Percentiles rank a stretch among this genome's conserved stretches.
Conservation (phyloP, 2,797 vertebrate genomes). For the Semotilus atromaculatus region DNA sequence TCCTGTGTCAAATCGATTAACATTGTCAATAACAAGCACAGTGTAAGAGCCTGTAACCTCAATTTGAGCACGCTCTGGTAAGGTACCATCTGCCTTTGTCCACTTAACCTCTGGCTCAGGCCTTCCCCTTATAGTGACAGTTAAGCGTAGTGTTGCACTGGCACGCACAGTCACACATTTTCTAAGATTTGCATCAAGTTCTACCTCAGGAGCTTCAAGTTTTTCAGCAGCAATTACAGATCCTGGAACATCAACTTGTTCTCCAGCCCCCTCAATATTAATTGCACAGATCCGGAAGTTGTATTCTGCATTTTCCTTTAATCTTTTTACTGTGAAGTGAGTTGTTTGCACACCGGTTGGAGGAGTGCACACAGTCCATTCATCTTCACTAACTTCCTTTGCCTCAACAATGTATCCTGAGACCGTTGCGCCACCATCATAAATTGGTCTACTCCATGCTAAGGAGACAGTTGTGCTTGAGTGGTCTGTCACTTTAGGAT, state of each 20-base stretch:
- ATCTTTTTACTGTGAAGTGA: conserved; percentile 86
- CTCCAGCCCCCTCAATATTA: conserved; percentile 91
- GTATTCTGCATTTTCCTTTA: conserved; percentile 92
- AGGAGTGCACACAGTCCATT: conserved; percentile 89
- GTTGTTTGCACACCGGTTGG: conserved; percentile 86
- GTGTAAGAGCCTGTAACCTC: conserved; percentile 91
- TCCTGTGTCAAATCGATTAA: conserved; percentile 94
- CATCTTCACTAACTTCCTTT: conserved; percentile 86
- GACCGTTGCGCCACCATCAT: conserved; percentile 91
- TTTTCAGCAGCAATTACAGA: conserved; percentile 86
- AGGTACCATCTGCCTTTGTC: conserved; percentile 88
- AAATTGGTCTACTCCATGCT: conserved; percentile 93
- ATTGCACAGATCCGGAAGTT: conserved; percentile 92
- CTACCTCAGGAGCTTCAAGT: conserved; percentile 92
- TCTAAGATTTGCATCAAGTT: conserved; percentile 91
- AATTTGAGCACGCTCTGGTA: conserved; percentile 90
- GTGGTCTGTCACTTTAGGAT: conserved; percentile 89
- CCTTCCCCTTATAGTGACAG: conserved; percentile 91
- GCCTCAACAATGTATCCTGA: conserved; percentile 90
- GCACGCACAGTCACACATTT: conserved; percentile 92
- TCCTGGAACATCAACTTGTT: conserved; percentile 84
- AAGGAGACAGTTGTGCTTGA: conserved; percentile 90
- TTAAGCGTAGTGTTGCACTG: conserved; percentile 88
- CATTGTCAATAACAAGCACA: conserved; percentile 92
- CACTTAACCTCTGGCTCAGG: conserved; percentile 97